A percentile compares a stretch with the other conserved stretches of the same genome.
These are phyloP conservation scores for Albula goreensis DNA, from an alignment of 2,113 vertebrate genomes.

Conservation along the genomic window DNA sequence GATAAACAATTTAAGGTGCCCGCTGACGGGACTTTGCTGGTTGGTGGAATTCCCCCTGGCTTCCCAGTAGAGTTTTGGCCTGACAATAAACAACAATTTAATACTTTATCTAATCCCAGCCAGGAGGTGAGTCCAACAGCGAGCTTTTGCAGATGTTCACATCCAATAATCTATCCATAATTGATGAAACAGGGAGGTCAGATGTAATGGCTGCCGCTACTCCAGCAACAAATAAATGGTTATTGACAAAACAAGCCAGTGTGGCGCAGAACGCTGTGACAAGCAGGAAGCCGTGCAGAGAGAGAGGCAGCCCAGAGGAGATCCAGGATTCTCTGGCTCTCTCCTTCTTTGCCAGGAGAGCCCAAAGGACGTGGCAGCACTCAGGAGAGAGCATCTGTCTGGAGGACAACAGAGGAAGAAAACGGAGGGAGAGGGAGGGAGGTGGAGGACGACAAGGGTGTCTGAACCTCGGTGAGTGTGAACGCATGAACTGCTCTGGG, in stretches of 20 bases:
- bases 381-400: slow-evolving; percentile 1
- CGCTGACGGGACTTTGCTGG: slow-evolving; percentile 80
- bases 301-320: background rate
- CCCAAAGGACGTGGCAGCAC: slow-evolving; percentile 42
- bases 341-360: background rate
- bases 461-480: slow-evolving; percentile 68
- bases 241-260: slow-evolving; percentile 99
- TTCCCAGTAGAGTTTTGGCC: slow-evolving; percentile 92
- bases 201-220: slow-evolving; percentile 95
- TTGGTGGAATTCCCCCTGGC: slow-evolving; percentile 79
- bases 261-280: slow-evolving; percentile 66
- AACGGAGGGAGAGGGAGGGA: slow-evolving; percentile 63
- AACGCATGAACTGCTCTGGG: slow-evolving; percentile 60
- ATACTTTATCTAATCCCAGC: slow-evolving; percentile 98
- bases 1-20: slow-evolving; percentile 82
- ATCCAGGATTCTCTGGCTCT: background rate
- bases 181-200: slow-evolving; percentile 99
- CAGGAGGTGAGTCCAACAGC: slow-evolving; percentile 93
- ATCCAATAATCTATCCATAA: slow-evolving; percentile 99
- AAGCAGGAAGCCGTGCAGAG: slow-evolving; percentile 21
- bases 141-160: slow-evolving; percentile 98
- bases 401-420: slow-evolving; percentile 17
- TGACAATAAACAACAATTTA: slow-evolving; percentile 99
- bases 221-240: slow-evolving; percentile 98
- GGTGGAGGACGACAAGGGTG: background rate